Base-by-base conservation (phyloP, 92 coral and sea anemone species). In the Palythoa heliodiscus region DNA sequence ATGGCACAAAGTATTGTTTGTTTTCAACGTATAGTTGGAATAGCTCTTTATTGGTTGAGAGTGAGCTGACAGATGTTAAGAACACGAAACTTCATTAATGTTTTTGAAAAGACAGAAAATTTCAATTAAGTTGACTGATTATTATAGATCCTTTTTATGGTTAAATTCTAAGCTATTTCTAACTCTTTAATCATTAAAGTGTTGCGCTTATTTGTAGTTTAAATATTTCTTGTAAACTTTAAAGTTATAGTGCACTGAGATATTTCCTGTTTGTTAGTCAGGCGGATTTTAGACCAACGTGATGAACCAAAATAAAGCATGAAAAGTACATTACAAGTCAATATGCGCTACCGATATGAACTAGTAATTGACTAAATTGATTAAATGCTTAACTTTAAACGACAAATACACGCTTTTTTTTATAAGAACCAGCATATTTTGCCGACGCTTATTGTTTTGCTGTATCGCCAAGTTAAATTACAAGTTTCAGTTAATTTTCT, bases 41-140 rank as follows among this genome's bases (percentile, higher is more conserved):
- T 80, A 47, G 20, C 37, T 23, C 48, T 67, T 80, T 67, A 80
- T 80, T 80, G 84, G 84, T 13, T 67, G 60, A 29, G 20, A 80
- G 61, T 16, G 19, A 53, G 25, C 53, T 53, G 84, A 80, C 84
- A 80, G 84, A 80, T 80, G 84, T 67, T 80, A 4, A 43, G 61
- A 11, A 43, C 84, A 48, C 72, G 37, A 80, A 66, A 80, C 38
- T 64, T 80, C 84, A 80, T 80, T 80, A 80, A 78, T 22, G 40
- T 80, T 64, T 75, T 64, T 80, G 84, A 80, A 80, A 77, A 66
- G 71, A 78, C 83, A n/a, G 53, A 60, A 80, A 80, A 47, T 68
- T 79, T 80, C 84, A 80, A 80, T 80, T 61, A 64, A 23, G 73
- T 80, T 43, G 17, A 70, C 58, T 20, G 9, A n/a, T 7, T 6